Base-by-base conservation (phyloP, 1,140 invertebrate genomes). In the Drosophila tropicalis region DNA sequence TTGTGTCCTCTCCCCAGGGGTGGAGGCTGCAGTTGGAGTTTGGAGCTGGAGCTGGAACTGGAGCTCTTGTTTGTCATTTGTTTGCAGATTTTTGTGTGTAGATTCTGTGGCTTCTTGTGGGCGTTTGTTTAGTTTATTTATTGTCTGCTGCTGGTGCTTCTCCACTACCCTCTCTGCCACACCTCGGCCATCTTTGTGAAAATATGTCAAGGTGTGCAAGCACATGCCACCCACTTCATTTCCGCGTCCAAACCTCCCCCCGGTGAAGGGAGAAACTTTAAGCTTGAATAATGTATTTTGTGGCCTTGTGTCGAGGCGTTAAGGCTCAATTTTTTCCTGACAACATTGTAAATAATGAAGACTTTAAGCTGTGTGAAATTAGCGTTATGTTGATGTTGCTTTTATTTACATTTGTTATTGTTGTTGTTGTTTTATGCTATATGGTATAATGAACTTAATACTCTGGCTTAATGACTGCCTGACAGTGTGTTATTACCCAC, bases 21-120 rank as follows among this genome's bases (percentile, higher is more conserved):
- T 22, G 44, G 2, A 5, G 6, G 10, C 9, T 51, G 44, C 44
- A 51, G 44, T 51, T 51, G 44, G 44, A 51, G 44, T 9, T 19
- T 47, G 44, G 7, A 9, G 44, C 19, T 51, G 17, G 44, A 22
- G 44, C 19, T 51, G 44, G 56, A 54, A 79, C 83, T 79, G 41
- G 13, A 29, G 74, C 76, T 75, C 76, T 82, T 83, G 84, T 89
- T 87, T 87, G 84, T 87, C 83, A 87, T 87, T 87, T 87, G 83
- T 83, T 87, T 89, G 84, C 83, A 87, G 83, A 87, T 87, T 87
- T 87, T 72, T 89, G 84, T 85, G 84, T 85, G 84, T 74, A 83
- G 84, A 86, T 87, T 87, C 64, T 86, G 83, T 61, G 84, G 84
- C 84, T 89, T 82, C 80, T 89, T 87, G 15, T 87, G 80, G 44